Evolutionary conservation across 2,113 vertebrate genomes (phyloP), one percentile per base, ranked within the genome.

Genomic region (Clarias batrachus): DNA sequence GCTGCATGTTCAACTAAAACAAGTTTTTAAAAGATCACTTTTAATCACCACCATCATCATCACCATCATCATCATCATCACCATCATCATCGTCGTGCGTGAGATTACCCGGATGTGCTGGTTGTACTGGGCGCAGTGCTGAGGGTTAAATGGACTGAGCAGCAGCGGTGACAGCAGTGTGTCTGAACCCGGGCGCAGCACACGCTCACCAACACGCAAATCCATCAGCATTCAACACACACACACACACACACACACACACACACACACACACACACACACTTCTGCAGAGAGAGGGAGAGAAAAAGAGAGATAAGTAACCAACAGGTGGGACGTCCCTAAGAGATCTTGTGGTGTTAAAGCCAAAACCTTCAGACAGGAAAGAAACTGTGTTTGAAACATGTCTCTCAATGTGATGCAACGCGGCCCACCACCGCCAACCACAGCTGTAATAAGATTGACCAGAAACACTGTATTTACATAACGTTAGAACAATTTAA

Each of bases 161-260:
- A 97, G 96, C 94, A 97, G 92, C 83, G 97, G 94, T 74, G 96
- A 96, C 93, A 98, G 95, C 90, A 99, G 92, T 14, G 97, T 96
- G 93, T 98, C 96, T 0, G 96, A 95, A 90, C 71, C 94, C 70
- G 91, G 94, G 89, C 94, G 95, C 92, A 95, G 92, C 83, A 96
- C 92, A 90, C 97, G 95, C 93, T 97, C 97, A 89, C 97, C 97
- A 91, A 98, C 95, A 68, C 97, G 94, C 92, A 99, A 96, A 94
- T 98, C 98, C 98, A 99, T 99, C 95, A 96, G 96, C 91, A 88
- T 93, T 60, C 92, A 56, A 65, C 85, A 93, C 94, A 94, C 91
- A 92, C 25, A 70, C 82, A 89, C 81, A 56, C 83, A 78, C 70
- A 79, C 90, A 93, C 94, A 94, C 91, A 92, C 25, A 70, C 82